phyloP scores from a whole-genome alignment of 1,140 invertebrate species.

The Drosophila suzukii region DNA sequence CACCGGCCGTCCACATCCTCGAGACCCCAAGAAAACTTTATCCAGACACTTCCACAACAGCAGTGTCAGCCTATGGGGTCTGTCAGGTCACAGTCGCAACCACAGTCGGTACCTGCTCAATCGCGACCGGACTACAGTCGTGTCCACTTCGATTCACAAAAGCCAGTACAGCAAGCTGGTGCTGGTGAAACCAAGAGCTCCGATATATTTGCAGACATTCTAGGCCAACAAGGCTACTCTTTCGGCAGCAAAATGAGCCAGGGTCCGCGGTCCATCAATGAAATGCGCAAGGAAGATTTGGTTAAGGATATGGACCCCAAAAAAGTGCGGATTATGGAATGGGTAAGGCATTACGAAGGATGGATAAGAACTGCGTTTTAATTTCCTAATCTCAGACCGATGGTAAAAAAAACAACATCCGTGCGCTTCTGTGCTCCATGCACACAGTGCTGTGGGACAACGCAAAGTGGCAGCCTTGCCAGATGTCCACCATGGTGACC shows the following conservation, averaged over 20 bases:
- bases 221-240: slow-evolving; percentile 94
- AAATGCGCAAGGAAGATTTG: slow-evolving; percentile 95
- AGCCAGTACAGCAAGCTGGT: slow-evolving; percentile 66
- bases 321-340: slow-evolving; percentile 92
- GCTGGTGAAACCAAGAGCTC: slow-evolving; percentile 84
- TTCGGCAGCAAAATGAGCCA: slow-evolving; percentile 91
- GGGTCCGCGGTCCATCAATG: slow-evolving; percentile 95
- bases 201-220: slow-evolving; percentile 95
- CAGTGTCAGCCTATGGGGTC: slow-evolving; percentile 24
- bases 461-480: slow-evolving; percentile 95
- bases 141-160: slow-evolving; percentile 87
- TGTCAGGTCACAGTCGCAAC: slow-evolving; percentile 20
- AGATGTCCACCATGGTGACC: slow-evolving; percentile 97
- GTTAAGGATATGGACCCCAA: slow-evolving; percentile 96
- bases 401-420: slow-evolving; percentile 98
- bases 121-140: slow-evolving; percentile 87
- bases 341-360: slow-evolving; percentile 85
- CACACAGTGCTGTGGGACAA: slow-evolving; percentile 98
- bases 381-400: slow-evolving; percentile 88
- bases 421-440: slow-evolving; percentile 96
- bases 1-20: slow-evolving; percentile 54
- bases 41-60: slow-evolving; percentile 24
- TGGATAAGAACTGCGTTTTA: neutral
- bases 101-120: slow-evolving; percentile 19
- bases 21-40: slow-evolving; percentile 45